Base-by-base conservation (phyloP, 2,888 invertebrate species). In the Neoitamus cyanurus region DNA sequence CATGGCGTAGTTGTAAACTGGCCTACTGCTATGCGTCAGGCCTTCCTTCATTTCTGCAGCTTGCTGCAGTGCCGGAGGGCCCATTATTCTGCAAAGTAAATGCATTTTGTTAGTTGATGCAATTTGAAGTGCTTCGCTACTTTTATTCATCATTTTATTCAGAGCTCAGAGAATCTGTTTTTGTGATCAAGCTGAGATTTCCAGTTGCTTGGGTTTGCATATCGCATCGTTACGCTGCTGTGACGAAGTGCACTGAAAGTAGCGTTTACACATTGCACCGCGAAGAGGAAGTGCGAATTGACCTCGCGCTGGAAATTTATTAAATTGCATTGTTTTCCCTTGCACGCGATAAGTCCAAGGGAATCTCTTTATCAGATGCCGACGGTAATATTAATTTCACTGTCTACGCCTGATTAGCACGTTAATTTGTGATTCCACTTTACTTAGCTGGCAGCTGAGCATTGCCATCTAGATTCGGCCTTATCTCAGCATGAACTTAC, bases 1-100 rank as follows among this genome's bases (percentile, higher is more conserved):
- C 97, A 98, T 98, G 85, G 97, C 94, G 89, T 95, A 94, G 91
- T 96, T 97, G 92, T 95, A 98, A 89, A 97, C 93, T 85, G 98
- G 98, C 86, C 97, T 93, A 85, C 94, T 92, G 91, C 94, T 94
- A 88, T 94, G 93, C 88, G 94, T 94, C 88, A 97, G 92, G 87
- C 94, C 93, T 90, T 96, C 95, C 86, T 93, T 92, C 89, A 94
- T 94, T 88, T 94, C 93, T 85, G 95, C 94, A 89, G 96, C 92
- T 90, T 96, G 95, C 89, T 94, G 92, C 89, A 96, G 93, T 87
- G 96, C 96, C 87, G 96, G 95, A 87, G 96, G 95, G 84, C 97
- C 97, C 92, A 96, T 92, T 90, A 97, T 94, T 91, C 96, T 94
- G 90, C 20, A 87, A 86, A 86, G 86, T 87, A 87, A 84, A 85